Base-by-base conservation (phyloP, 2,888 invertebrate genomes). In the Anthophora plumipes region DNA sequence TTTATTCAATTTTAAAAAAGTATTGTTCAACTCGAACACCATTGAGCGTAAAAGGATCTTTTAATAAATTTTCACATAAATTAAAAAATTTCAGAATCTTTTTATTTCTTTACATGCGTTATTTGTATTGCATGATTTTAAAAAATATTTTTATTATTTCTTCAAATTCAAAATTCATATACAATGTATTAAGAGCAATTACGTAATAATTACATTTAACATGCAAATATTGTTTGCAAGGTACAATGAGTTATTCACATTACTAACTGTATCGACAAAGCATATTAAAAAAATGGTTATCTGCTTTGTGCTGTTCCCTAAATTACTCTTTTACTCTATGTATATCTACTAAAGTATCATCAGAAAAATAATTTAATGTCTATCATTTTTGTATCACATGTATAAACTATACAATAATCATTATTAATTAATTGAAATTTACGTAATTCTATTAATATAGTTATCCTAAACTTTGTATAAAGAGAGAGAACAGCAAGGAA, bases 371-470 rank as follows among this genome's bases (percentile, higher is more conserved):
- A 31, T 31, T 31, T 31, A 31, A 39, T 37, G 25, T 41, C 20
- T 39, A 55, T 46, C 6, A 39, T 37, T 22, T 37, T 25, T 48
- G 39, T 43, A 61, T 76, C 55, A 41, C 22, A 50, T 22, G 12
- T 80, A 68, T 55, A 60, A 67, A 14, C 67, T 79, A 41, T 46
- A 80, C n/a, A 46, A 46, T 59, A 46, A 69, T 57, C 50, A 61
- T 46, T 60, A 67, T 22, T 12, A 39, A 31, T 41, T 69, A 70
- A 41, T 54, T 41, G 46, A n/a, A 31, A 64, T 68, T 77, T 59
- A 59, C 68, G 73, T 61, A 73, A 46, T 67, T n/a, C 25, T 17
- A 55, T 52, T 41, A 12, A 59, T 25, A 25, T 12, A 43, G 25
- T n/a, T 20, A 31, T 71, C 22, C 5, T 48, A 52, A 11, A 31